phyloP scores from a whole-genome alignment of 2,888 invertebrate species.

The Ennomos fuscantarius region DNA sequence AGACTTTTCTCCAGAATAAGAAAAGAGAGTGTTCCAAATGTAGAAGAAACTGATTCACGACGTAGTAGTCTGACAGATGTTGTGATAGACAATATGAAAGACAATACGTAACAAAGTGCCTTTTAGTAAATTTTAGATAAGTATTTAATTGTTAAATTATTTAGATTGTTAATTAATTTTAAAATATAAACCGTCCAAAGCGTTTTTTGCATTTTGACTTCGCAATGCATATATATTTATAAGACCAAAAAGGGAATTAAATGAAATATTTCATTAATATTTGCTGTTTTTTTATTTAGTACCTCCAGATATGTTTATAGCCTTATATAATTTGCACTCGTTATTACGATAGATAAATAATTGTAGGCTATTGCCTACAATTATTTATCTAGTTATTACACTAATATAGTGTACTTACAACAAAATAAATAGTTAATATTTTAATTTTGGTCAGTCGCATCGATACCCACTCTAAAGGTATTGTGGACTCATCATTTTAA shows the following conservation, averaged over 20 bases:
- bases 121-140: constrained; percentile 64
- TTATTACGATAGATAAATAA: too few relatives aligned
- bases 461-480: constrained; percentile 29
- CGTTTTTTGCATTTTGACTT: constrained; percentile 39
- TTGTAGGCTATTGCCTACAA: constrained; percentile 54
- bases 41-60: constrained; percentile 67
- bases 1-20: constrained; percentile 76
- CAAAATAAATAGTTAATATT: constrained; percentile 59
- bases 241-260: constrained; percentile 15
- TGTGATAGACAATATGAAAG: constrained; percentile 79
- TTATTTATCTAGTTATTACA: constrained; percentile 70
- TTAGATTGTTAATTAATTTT: constrained; percentile 42
- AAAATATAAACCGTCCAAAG: constrained; percentile 64
- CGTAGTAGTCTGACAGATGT: constrained; percentile 79
- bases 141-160: constrained; percentile 55
- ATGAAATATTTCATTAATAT: constrained; percentile 24
- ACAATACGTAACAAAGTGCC: constrained; percentile 73
- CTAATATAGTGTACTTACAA: constrained; percentile 82
- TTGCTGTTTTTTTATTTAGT: constrained; percentile 56
- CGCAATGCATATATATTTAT: constrained; percentile 31
- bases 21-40: constrained; percentile 64
- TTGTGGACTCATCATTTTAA: constrained; percentile 26
- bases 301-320: constrained; percentile 66
- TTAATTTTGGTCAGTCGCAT: constrained; percentile 39
- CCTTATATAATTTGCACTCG: constrained; percentile 60